A percentile compares a stretch with the other conserved stretches of the same genome.
phyloP scores from a whole-genome alignment of 2,113 vertebrate genomes.

The Brachypteracias leptosomus region DNA sequence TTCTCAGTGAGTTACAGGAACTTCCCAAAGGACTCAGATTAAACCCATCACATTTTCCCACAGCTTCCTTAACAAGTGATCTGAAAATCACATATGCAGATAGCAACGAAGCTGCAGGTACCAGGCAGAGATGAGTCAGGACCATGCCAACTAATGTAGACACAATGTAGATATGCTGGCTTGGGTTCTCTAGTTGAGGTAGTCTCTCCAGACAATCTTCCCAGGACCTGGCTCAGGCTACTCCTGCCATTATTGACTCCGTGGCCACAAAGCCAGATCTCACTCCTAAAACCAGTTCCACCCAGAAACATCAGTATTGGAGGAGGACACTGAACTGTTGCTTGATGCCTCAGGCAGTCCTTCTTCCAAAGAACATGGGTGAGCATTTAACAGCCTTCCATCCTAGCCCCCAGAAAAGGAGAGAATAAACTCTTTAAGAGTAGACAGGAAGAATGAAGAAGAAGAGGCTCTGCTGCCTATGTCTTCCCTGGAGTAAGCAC shows the following conservation, averaged over 20 bases:
- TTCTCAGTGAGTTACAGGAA: background rate
- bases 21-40: background rate
- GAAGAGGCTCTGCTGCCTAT: background rate
- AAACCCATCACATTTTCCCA: background rate
- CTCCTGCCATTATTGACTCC: background rate
- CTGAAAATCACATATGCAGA: background rate
- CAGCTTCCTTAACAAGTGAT: background rate
- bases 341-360: background rate
- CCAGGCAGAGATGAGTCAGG: background rate
- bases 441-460: background rate
- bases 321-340: background rate
- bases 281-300: background rate
- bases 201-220: background rate
- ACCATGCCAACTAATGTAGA: fast-evolving
- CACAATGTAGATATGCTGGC: background rate
- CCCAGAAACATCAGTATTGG: background rate
- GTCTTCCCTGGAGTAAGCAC: background rate
- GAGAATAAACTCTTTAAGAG: background rate
- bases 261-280: background rate
- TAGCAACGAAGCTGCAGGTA: background rate
- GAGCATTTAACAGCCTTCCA: background rate
- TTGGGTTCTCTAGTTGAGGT: background rate
- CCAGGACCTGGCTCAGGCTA: background rate
- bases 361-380: background rate
- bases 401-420: background rate